Evolutionary conservation across 2,113 vertebrate genomes (phyloP).

Genomic region (Nibea albiflora): DNA sequence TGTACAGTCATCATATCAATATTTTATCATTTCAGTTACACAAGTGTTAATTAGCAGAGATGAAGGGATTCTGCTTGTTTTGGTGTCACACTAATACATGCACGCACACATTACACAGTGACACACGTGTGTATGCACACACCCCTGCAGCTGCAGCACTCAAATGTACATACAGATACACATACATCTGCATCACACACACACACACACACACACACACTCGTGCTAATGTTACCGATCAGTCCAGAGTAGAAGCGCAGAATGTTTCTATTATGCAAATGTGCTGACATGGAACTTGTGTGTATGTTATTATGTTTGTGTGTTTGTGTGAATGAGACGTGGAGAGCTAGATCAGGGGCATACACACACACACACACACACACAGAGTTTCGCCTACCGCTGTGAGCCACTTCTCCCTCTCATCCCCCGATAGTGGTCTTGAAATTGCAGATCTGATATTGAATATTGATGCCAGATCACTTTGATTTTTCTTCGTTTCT

Average conservation of each 20-base stretch:
- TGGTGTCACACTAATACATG: slow-evolving; percentile 19
- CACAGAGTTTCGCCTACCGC: slow-evolving; percentile 4
- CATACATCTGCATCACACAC: neutral
- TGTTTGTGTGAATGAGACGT: slow-evolving; percentile 15
- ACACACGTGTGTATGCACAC: slow-evolving; percentile 8
- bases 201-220: neutral
- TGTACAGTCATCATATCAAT: slow-evolving; percentile 43
- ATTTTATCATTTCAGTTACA: slow-evolving; percentile 72
- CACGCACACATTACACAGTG: neutral
- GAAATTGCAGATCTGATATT: slow-evolving; percentile 63
- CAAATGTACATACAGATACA: neutral
- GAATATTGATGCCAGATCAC: slow-evolving; percentile 73
- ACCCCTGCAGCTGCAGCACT: neutral
- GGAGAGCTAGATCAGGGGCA: slow-evolving; percentile 55
- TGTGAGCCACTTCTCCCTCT: slow-evolving; percentile 46
- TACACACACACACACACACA: slow-evolving; percentile 38
- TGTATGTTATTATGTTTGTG: slow-evolving; percentile 36
- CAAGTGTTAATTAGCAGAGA: slow-evolving; percentile 75
- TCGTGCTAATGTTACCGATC: neutral
- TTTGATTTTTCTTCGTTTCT: slow-evolving; percentile 72
- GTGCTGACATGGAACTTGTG: slow-evolving; percentile 13
- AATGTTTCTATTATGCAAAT: slow-evolving; percentile 33
- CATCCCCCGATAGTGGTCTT: slow-evolving; percentile 36
- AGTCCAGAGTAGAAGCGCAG: neutral
- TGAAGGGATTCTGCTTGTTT: slow-evolving; percentile 68